These are phyloP conservation scores for Peromyscus attwateri DNA, from an alignment of 2,797 vertebrate genomes.

Conservation along the genomic window DNA sequence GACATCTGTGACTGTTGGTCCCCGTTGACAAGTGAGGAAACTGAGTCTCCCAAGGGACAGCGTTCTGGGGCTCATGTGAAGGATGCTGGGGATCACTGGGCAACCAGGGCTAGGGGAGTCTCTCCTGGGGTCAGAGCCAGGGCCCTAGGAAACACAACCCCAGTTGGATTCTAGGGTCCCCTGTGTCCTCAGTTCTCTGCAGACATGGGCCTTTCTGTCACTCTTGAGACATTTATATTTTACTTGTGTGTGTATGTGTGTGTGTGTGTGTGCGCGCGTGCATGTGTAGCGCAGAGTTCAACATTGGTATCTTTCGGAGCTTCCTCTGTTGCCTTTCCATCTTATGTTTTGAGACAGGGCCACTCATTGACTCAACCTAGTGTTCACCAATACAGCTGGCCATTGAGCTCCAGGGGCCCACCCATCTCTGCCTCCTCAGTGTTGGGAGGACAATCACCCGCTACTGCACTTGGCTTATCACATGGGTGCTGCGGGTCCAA, in stretches of 20 bases:
- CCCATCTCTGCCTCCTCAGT: background rate
- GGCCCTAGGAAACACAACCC: background rate
- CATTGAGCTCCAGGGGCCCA: background rate
- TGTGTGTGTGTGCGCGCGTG: background rate
- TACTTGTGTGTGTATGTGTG: background rate
- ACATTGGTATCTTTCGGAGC: background rate
- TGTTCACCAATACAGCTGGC: background rate
- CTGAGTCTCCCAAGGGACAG: background rate
- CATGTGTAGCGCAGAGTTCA: background rate
- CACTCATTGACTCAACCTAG: background rate
- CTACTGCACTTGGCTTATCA: background rate
- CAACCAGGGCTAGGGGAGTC: background rate
- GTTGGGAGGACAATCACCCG: background rate
- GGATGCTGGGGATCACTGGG: accelerated
- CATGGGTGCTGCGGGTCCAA: no score
- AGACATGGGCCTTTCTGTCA: background rate
- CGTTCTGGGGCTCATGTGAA: background rate
- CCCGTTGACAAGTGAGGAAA: background rate
- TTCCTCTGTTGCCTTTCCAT: background rate
- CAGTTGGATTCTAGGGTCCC: background rate
- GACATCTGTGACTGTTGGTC: accelerated
- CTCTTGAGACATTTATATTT: background rate
- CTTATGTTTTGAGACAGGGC: background rate
- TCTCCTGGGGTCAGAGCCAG: accelerated
- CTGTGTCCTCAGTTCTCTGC: background rate